These are phyloP conservation scores for Arrhopalites spinosus DNA, from an alignment of 2,888 invertebrate genomes.

Conservation along the genomic window DNA sequence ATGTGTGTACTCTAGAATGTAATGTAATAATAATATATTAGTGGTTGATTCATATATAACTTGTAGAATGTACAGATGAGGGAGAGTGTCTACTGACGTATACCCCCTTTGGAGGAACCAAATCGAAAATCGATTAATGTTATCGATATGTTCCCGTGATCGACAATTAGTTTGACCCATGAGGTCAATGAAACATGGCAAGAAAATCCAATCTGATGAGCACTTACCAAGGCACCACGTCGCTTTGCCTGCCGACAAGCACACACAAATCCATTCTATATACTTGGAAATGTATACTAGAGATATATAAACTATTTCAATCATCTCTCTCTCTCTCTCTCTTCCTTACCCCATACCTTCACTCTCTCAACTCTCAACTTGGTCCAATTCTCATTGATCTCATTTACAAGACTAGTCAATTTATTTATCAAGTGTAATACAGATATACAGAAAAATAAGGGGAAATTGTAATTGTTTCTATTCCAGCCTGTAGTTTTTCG, in stretches of 20 bases:
- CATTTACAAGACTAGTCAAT: too few relatives aligned
- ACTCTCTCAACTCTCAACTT: too few relatives aligned
- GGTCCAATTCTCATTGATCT: too few relatives aligned
- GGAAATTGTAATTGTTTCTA: too few relatives aligned
- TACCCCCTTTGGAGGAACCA: slow-evolving; percentile 48
- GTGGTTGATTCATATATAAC: too few relatives aligned
- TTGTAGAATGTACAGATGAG: too few relatives aligned
- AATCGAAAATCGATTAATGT: slow-evolving; percentile 52
- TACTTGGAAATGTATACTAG: neutral
- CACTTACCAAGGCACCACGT: slow-evolving; percentile 11
- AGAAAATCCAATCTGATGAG: slow-evolving; percentile 9
- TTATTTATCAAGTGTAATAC: too few relatives aligned
- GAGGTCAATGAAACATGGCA: slow-evolving; percentile 7
- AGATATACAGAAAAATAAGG: too few relatives aligned
- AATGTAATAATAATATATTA: too few relatives aligned
- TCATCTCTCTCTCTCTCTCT: neutral
- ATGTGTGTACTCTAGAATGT: too few relatives aligned
- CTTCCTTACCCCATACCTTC: neutral
- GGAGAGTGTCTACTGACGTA: neutral
- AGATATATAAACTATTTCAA: neutral
- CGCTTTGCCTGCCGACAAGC: slow-evolving; percentile 3
- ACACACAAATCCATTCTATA: too few relatives aligned
- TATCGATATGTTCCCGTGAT: slow-evolving; percentile 17
- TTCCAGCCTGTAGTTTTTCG: too few relatives aligned
- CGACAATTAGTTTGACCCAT: slow-evolving; percentile 12